Evolutionary conservation across 2,888 invertebrate species (phyloP), one percentile per base, ranked within the genome.

Genomic region (Sarcophaga variegata): DNA sequence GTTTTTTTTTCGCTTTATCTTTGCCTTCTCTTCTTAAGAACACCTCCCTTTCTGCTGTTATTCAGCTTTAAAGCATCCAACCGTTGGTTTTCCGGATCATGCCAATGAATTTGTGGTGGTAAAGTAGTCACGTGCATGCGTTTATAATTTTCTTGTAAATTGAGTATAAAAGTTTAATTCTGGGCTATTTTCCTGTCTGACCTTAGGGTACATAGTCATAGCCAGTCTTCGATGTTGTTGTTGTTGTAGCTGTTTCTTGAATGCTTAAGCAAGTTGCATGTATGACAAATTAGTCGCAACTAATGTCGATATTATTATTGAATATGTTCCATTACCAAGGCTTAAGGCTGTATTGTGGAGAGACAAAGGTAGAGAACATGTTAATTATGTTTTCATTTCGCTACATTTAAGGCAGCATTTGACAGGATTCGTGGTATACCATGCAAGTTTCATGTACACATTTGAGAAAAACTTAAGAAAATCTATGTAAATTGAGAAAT

Each of bases 121-220:
- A 37, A 25, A 62, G 75, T n/a, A 80, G 80, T 83, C 72, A 72
- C 80, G 72, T 86, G 80, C 22, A 77, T 67, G 62, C n/a, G 71
- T 82, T 77, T 80, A 77, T 69, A 77, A 74, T 75, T 74, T 70
- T 75, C 27, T 27, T 20, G 63, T 78, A 84, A 87, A 87, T 81
- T 84, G 78, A 62, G 60, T 74, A 77, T 84, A 70, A 77, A 84
- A 70, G 75, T 85, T 85, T 85, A 81, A 81, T 81, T 85, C 82
- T 54, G 63, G 71, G 54, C 77, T 75, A 84, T 81, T 84, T 87
- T 78, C 76, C 25, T 84, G 79, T 82, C 78, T 82, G 76, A 85
- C 83, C 81, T 75, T 8, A 76, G 70, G 78, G 45, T 3, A 37
- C 54, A 54, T 54, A 60, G 49, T 27, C 54, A 54, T 54, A 60